phyloP scores from a whole-genome alignment of 2,888 invertebrate genomes.

The Luperina testacea region DNA sequence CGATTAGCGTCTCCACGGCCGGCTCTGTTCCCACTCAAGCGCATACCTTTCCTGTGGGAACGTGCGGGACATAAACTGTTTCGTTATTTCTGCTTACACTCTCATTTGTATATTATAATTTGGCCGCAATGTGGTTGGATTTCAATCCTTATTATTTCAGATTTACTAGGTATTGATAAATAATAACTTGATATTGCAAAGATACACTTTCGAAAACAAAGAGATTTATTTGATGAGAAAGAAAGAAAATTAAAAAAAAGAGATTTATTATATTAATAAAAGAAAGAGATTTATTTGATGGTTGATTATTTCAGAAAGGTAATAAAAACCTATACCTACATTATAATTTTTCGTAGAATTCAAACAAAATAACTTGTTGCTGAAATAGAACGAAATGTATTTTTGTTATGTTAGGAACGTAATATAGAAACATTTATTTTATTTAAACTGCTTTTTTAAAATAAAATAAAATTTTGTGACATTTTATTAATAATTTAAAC shows the following conservation, averaged over 20 bases:
- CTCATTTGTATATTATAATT: conserved; percentile 90
- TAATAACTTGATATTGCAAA: background rate
- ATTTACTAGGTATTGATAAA: background rate
- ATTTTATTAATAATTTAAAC: background rate
- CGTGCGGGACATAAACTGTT: conserved; percentile 89
- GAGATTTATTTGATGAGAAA: background rate
- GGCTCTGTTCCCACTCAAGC: conserved; percentile 72
- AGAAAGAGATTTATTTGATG: background rate
- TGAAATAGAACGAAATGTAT: background rate
- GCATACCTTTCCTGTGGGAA: conserved; percentile 90
- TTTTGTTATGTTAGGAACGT: background rate
- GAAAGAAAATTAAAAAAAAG: too few species aligned
- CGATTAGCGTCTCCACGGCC: conserved; percentile 68
- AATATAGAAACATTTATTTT: background rate
- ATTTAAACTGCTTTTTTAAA: background rate
- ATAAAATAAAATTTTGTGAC: background rate
- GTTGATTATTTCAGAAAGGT: background rate
- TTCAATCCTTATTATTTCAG: conserved; percentile 74
- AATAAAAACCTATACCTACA: too few species aligned
- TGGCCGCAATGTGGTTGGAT: conserved; percentile 81
- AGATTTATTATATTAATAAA: too few species aligned
- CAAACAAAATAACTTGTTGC: background rate
- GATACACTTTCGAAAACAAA: background rate
- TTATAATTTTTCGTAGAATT: background rate
- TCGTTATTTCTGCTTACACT: conserved; percentile 89